Conservation (phyloP, 2,888 invertebrate species). For the Metopia argyrocephala region DNA sequence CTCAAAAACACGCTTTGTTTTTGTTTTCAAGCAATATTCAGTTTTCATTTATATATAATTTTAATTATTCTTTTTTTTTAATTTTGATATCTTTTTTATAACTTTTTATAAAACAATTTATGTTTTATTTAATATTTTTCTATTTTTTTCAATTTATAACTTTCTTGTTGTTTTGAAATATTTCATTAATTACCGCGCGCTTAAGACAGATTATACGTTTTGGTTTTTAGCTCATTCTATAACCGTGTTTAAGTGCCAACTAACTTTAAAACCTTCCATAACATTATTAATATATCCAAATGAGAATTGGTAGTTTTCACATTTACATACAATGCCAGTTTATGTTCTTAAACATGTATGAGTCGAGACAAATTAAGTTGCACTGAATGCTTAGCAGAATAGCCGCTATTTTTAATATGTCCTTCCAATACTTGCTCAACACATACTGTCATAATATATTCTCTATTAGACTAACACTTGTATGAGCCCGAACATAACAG, state of each 20-base stretch:
- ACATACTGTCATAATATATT: not conserved
- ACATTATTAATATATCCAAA: slow-evolving; percentile 59
- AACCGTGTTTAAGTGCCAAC: slow-evolving; percentile 62
- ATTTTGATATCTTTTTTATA: not conserved
- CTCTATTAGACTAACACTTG: slow-evolving; percentile 36
- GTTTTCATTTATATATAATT: slow-evolving; percentile 1
- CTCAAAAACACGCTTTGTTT: not conserved
- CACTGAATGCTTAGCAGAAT: slow-evolving; percentile 4
- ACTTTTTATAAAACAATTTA: not conserved
- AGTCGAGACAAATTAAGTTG: not conserved
- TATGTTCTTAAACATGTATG: slow-evolving; percentile 25
- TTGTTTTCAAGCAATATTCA: too few species aligned
- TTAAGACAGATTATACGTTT: not conserved
- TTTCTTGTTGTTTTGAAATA: not conserved
- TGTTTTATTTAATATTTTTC: slow-evolving; percentile 2
- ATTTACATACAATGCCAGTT: not conserved
- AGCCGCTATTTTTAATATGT: slow-evolving; percentile 55
- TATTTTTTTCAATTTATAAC: not conserved
- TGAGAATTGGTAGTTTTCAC: slow-evolving; percentile 2
- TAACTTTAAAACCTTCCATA: slow-evolving; percentile 61
- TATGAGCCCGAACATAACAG: slow-evolving; percentile 37
- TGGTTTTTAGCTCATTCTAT: slow-evolving; percentile 46
- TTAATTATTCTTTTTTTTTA: too few species aligned
- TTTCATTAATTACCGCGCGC: slow-evolving; percentile 8
- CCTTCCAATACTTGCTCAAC: slow-evolving; percentile 47